These are phyloP conservation scores for Oophaga pumilio DNA, from an alignment of 2,113 vertebrate species.

Conservation along the genomic window DNA sequence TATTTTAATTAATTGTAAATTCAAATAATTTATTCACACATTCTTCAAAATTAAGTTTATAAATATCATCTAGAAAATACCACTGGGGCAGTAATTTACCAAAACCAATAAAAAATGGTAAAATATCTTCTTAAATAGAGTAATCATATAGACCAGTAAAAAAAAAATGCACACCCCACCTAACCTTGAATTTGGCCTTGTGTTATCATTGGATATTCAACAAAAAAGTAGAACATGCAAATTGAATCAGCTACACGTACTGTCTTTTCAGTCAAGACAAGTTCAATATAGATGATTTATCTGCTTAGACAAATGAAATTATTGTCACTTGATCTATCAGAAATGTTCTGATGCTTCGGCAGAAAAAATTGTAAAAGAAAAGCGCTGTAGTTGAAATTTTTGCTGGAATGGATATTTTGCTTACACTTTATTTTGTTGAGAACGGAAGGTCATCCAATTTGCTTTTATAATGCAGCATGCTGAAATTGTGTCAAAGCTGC, in stretches of 20 bases:
- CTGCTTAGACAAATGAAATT: constrained; percentile 85
- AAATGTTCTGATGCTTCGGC: constrained; percentile 71
- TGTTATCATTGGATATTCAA: constrained; percentile 71
- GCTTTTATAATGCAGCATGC: constrained; percentile 3
- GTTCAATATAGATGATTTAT: constrained; percentile 82
- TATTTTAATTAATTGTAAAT: too few relatives aligned
- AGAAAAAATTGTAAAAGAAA: constrained; percentile 57
- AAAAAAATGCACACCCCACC: not conserved
- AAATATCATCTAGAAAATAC: too few relatives aligned
- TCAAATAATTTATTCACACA: too few relatives aligned
- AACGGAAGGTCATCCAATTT: constrained; percentile 52
- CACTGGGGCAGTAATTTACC: not conserved
- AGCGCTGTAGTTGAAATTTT: constrained; percentile 72
- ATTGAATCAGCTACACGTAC: constrained; percentile 79
- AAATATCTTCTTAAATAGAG: too few relatives aligned
- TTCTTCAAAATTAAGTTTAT: too few relatives aligned
- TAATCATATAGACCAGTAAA: not conserved
- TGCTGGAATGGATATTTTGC: constrained; percentile 70
- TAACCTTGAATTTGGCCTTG: constrained; percentile 73
- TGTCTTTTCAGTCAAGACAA: constrained; percentile 74
- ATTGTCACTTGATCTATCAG: constrained; percentile 72
- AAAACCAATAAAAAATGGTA: too few relatives aligned
- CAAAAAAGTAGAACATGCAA: constrained; percentile 66
- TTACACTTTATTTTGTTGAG: constrained; percentile 15
- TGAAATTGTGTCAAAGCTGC: constrained; percentile 13